Percentiles rank a stretch among this genome's conserved stretches.
Conservation (phyloP, 2,797 vertebrate genomes). For the Chaetophractus vellerosus region DNA sequence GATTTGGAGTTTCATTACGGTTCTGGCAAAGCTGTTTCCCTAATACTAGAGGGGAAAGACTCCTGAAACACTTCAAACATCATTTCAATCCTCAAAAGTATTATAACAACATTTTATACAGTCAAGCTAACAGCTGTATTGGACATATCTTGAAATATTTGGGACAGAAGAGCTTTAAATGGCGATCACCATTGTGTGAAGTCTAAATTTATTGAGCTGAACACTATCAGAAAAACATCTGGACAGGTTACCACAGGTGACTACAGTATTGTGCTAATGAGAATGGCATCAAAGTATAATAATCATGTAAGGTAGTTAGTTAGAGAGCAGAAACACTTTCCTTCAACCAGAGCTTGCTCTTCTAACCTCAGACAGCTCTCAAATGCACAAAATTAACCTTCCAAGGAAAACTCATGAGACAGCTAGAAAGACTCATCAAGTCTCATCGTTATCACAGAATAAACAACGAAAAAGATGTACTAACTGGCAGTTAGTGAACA, state of each 20-base stretch:
- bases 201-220: conserved; percentile 70
- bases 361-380: conserved; percentile 31
- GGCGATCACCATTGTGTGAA: conserved; percentile 63
- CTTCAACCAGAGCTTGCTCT: conserved; percentile 3
- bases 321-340: conserved; percentile 15
- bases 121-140: conserved; percentile 72
- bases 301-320: neutral
- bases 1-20: conserved; percentile 56
- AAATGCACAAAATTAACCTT: conserved; percentile 69
- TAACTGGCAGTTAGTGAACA: neutral
- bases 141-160: conserved; percentile 71
- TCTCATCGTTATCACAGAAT: neutral
- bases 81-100: conserved; percentile 44
- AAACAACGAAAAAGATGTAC: conserved; percentile 57
- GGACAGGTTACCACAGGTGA: conserved; percentile 72
- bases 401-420: conserved; percentile 60
- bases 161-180: conserved; percentile 48
- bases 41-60: conserved; percentile 32
- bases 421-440: conserved; percentile 38
- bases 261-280: conserved; percentile 66
- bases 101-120: conserved; percentile 68
- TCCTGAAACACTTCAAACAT: conserved; percentile 72
- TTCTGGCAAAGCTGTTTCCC: conserved; percentile 61
- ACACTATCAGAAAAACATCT: conserved; percentile 73
- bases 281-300: conserved; percentile 61